Evolutionary conservation across 2,797 vertebrate species (phyloP), one percentile per base, ranked within the genome.

Genomic region (Falco berigora): DNA sequence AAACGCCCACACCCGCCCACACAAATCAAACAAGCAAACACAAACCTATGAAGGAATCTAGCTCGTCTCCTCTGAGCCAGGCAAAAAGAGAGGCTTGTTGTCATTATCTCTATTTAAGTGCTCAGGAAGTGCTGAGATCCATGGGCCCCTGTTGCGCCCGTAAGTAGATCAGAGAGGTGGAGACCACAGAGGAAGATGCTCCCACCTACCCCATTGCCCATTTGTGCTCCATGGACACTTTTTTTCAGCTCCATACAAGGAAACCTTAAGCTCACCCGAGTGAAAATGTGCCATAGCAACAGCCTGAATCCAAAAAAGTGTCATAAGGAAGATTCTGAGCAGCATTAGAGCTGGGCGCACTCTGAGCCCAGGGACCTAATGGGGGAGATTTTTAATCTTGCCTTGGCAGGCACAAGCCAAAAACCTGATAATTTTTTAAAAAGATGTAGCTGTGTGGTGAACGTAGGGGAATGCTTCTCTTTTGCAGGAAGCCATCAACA

Each of bases 201-300:
- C 78, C 81, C 92, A 78, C 84, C 86, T 23, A 58, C 56, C 75
- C 84, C 67, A 42, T 46, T 5, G 1, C 83, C 88, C 59, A 23
- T 47, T 73, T 77, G 63, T 42, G 83, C 71, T 89, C 78, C 80
- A 40, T 3, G 47, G 90, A 75, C 56, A 56, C 67, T 34, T 79
- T 46, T 58, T 21, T 8, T 42, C 81, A 94, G 85, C 91, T 85
- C 80, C 59, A 30, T 38, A 79, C 69, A 91, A 74, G 81, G 78
- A 91, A 95, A 68, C 72, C 69, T 88, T 25, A 38, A 94, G 87
- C 79, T 81, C 25, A 14, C 46, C 91, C 9, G 24, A 88, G 89
- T 8, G 19, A 74, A 66, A 68, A 50, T 38, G 76, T 68, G 87
- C 85, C 91, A 94, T 80, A 85, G 94, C 81, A 97, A 95, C 78